phyloP scores from a whole-genome alignment of 2,113 vertebrate species.

The Lepus americanus region DNA sequence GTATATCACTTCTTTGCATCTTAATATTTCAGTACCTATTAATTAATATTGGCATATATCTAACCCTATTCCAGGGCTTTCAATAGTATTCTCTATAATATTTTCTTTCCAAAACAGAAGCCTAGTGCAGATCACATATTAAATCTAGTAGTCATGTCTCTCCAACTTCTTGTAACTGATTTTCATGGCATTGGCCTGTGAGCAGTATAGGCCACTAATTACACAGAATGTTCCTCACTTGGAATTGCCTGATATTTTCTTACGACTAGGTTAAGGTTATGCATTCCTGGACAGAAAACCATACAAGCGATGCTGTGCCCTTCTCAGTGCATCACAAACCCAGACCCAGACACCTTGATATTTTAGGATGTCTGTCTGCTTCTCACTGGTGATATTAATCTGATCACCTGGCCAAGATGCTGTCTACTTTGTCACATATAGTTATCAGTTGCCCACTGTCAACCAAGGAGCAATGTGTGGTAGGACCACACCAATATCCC shows the following conservation, averaged over 20 bases:
- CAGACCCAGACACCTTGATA: neutral
- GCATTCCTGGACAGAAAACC: neutral
- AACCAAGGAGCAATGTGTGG: neutral
- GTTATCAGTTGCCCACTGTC: neutral
- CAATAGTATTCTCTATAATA: neutral
- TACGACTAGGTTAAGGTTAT: neutral
- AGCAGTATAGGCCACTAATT: neutral
- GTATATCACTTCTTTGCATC: neutral
- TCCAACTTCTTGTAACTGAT: neutral
- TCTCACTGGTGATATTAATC: neutral
- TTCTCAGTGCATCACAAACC: neutral
- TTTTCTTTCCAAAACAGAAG: neutral
- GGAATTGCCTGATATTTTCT: neutral
- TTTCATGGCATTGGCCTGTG: neutral
- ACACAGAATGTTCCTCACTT: neutral
- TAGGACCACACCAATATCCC: neutral
- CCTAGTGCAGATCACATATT: neutral
- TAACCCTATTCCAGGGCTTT: neutral
- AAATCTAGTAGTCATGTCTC: neutral
- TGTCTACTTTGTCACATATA: neutral
- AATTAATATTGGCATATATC: neutral
- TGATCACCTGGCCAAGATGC: neutral
- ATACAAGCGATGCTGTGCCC: neutral
- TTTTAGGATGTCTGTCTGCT: neutral
- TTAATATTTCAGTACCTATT: neutral